Conservation (phyloP, 2,888 invertebrate genomes). For the Apomyelois bistriatella region DNA sequence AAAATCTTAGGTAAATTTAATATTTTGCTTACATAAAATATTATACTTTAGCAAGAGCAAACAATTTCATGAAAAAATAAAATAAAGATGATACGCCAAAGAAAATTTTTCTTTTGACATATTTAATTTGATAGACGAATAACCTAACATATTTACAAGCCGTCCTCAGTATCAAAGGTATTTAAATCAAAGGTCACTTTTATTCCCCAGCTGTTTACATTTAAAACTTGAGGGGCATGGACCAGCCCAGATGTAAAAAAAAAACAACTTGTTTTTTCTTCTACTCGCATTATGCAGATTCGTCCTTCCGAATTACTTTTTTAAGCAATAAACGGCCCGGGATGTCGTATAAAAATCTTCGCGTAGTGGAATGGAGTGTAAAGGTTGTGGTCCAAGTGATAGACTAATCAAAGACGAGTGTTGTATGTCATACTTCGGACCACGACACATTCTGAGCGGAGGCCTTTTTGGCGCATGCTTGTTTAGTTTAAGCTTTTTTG, state of each 20-base stretch:
- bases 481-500: too few relatives aligned
- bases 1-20: too few relatives aligned
- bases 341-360: constrained; percentile 67
- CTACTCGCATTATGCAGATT: constrained; percentile 69
- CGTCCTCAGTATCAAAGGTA: constrained; percentile 9
- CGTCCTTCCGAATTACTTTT: constrained; percentile 69
- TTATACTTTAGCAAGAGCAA: too few relatives aligned
- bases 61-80: not conserved
- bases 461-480: too few relatives aligned
- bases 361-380: constrained; percentile 43
- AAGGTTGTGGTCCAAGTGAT: constrained; percentile 30
- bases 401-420: too few relatives aligned
- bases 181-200: constrained; percentile 14
- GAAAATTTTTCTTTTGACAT: not conserved
- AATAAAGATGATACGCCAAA: not conserved
- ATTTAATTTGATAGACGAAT: not conserved
- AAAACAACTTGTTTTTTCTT: constrained; percentile 63
- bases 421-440: too few relatives aligned
- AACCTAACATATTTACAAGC: constrained; percentile 16
- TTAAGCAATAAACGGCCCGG: constrained; percentile 69
- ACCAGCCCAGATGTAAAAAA: constrained; percentile 25
- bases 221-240: constrained; percentile 27
- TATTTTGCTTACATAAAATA: too few relatives aligned
- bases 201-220: constrained; percentile 43
- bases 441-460: too few relatives aligned